Base-by-base conservation (phyloP, 2,888 invertebrate species). In the Agrochola macilenta region DNA sequence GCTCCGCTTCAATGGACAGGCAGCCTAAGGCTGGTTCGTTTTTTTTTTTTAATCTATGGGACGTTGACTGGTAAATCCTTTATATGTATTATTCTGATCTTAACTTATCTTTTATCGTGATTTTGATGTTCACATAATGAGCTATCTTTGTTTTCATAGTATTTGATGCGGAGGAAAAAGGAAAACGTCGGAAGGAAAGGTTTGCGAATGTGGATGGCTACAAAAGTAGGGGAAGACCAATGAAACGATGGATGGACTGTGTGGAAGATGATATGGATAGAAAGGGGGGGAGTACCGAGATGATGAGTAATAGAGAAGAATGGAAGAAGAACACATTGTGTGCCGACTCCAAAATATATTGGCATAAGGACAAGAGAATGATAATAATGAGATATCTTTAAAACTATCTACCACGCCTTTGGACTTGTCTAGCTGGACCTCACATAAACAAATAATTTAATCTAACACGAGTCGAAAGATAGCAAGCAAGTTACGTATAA, bases 401-500 rank as follows among this genome's bases (percentile, higher is more conserved):
- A n/a, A n/a, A n/a, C n/a, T n/a, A n/a, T n/a, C n/a, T n/a, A n/a
- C n/a, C n/a, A n/a, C n/a, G n/a, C n/a, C n/a, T n/a, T n/a, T n/a
- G n/a, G n/a, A n/a, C n/a, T n/a, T n/a, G n/a, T n/a, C n/a, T n/a
- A n/a, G n/a, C n/a, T n/a, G n/a, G n/a, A n/a, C 30, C 30, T 30
- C 2, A 30, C 30, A 30, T 30, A 35, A 61, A 54, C 26, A 61
- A 26, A 43, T 58, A 58, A 60, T 46, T n/a, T 14, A 82, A 82
- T 46, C 43, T 61, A 63, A 68, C 49, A n/a, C 43, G 23, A 76
- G 61, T 17, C 49, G 52, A 68, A 79, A 52, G n/a, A 64, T 23
- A 57, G 12, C 46, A 17, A 57, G 17, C 20, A 49, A 66, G 39
- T 26, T 30, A 49, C 39, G 43, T 58, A 63, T 83, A 77, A 82